Evolutionary conservation across 2,113 vertebrate genomes (phyloP).

Genomic region (Mystacornis crossleyi): DNA sequence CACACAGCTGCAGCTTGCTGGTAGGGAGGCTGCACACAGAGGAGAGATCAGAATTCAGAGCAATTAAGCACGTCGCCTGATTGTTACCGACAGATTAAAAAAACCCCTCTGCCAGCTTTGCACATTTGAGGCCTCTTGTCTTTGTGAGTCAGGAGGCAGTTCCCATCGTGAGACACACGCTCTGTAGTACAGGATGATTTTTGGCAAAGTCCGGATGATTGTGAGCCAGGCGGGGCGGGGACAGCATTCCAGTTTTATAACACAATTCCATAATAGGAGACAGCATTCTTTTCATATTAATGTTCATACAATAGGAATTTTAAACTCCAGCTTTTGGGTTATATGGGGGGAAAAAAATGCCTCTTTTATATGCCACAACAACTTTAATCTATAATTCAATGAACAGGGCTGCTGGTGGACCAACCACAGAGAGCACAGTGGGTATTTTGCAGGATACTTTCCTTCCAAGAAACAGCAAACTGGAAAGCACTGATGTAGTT

Average conservation of each 20-base stretch:
- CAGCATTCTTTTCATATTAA: slow-evolving; percentile 75
- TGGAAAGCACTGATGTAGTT: neutral
- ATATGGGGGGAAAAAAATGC: neutral
- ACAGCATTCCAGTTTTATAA: slow-evolving; percentile 80
- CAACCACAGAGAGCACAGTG: neutral
- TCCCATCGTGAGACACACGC: neutral
- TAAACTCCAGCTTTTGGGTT: slow-evolving; percentile 22
- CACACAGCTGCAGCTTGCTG: slow-evolving; percentile 16
- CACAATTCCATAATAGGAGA: slow-evolving; percentile 75
- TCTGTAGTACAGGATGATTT: slow-evolving; percentile 55
- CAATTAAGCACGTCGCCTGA: neutral
- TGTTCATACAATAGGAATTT: slow-evolving; percentile 69
- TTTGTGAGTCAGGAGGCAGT: slow-evolving; percentile 52
- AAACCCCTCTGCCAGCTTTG: slow-evolving; percentile 2
- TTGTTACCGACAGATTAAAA: slow-evolving; percentile 24
- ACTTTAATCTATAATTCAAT: neutral
- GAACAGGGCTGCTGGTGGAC: neutral
- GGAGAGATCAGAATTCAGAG: neutral
- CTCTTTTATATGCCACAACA: neutral
- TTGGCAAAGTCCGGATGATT: slow-evolving; percentile 1
- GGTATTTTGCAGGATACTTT: neutral
- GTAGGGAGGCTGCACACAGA: neutral
- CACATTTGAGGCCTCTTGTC: slow-evolving; percentile 4
- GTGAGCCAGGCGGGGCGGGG: slow-evolving; percentile 68
- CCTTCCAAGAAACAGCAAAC: neutral